Percentiles rank a stretch among this genome's conserved stretches.
phyloP scores from a whole-genome alignment of 2,113 vertebrate genomes.

The Aegithalos caudatus region DNA sequence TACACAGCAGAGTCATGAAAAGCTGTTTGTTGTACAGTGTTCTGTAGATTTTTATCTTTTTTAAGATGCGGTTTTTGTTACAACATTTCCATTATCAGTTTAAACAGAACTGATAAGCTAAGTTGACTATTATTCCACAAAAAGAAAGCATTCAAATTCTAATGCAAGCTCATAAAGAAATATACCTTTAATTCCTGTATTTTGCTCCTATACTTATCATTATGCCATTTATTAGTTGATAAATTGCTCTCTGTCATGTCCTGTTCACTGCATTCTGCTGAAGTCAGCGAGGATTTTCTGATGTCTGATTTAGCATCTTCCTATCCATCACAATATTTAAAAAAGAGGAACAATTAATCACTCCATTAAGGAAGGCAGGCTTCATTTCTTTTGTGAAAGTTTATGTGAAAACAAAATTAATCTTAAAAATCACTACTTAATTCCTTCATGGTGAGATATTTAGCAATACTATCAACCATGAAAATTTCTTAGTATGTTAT shows the following conservation, averaged over 20 bases:
- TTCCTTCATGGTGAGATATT: background rate
- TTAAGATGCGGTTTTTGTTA: background rate
- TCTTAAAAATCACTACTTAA: background rate
- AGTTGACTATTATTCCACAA: background rate
- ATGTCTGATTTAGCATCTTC: conserved; percentile 11
- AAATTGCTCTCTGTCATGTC: background rate
- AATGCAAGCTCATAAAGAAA: background rate
- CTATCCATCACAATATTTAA: background rate
- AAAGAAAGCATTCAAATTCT: background rate
- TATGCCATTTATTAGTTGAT: background rate
- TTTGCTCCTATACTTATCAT: conserved; percentile 9
- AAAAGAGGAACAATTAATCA: background rate
- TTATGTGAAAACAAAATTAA: background rate
- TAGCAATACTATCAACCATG: background rate
- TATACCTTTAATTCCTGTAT: conserved; percentile 50
- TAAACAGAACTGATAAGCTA: background rate
- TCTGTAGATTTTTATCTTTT: background rate
- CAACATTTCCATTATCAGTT: background rate
- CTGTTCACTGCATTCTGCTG: background rate
- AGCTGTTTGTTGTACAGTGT: background rate
- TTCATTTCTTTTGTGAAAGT: background rate
- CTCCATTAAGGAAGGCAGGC: background rate
- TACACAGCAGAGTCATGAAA: background rate
- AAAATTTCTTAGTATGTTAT: background rate
- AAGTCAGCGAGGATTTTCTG: background rate